Conservation (phyloP, 2,797 vertebrate species). For the Oophaga sylvatica region DNA sequence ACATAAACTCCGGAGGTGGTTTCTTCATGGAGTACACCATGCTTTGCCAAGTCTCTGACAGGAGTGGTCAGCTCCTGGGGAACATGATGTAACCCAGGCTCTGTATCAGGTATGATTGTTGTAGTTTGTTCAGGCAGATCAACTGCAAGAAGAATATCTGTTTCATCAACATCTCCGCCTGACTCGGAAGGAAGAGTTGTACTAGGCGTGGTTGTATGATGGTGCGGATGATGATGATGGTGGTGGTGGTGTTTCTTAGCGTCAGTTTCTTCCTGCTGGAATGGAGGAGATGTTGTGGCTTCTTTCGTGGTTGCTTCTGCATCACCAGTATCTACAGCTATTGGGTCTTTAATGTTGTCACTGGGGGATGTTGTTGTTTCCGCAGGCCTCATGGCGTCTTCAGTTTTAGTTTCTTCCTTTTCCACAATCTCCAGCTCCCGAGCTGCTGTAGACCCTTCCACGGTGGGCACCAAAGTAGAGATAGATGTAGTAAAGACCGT, state of each 20-base stretch:
- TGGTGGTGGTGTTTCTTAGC: constrained; percentile 27
- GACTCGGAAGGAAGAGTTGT: constrained; percentile 2
- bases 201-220: constrained; percentile 51
- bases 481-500: background rate
- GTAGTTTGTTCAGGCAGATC: background rate
- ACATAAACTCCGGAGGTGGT: constrained; percentile 14
- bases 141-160: background rate
- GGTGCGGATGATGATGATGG: constrained; percentile 52
- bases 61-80: background rate
- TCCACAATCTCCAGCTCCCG: background rate
- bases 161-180: background rate
- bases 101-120: background rate
- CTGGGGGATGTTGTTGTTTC: background rate
- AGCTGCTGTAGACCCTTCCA: background rate
- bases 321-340: constrained; percentile 50
- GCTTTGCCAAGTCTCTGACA: background rate
- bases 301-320: constrained; percentile 3
- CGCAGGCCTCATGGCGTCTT: background rate
- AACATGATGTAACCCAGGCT: background rate
- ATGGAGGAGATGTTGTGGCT: constrained; percentile 53
- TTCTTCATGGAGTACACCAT: constrained; percentile 2
- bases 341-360: constrained; percentile 58
- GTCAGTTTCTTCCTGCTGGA: constrained; percentile 35
- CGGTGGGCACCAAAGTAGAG: background rate
- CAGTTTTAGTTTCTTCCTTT: background rate